These are phyloP conservation scores for Champsocephalus esox DNA, from an alignment of 2,797 vertebrate species.

Conservation along the genomic window DNA sequence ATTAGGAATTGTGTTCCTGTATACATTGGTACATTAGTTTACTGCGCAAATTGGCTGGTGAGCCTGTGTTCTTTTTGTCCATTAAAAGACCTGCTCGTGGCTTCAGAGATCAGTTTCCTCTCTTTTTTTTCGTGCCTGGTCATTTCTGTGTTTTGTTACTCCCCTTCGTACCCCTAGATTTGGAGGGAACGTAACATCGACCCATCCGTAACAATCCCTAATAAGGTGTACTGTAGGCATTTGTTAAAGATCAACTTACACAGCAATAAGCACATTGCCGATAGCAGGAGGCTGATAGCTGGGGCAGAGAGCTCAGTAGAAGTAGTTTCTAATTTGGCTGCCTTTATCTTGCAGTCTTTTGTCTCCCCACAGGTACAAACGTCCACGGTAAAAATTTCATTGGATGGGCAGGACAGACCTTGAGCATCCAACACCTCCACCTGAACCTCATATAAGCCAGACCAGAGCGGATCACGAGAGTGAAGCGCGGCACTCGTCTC, in stretches of 20 bases:
- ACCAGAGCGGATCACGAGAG: slow-evolving; percentile 73
- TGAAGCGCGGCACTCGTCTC: slow-evolving; percentile 76
- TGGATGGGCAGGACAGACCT: slow-evolving; percentile 72
- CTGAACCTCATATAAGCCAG: slow-evolving; percentile 72
- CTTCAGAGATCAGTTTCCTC: too few species aligned
- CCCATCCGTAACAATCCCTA: neutral
- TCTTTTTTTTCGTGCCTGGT: too few species aligned
- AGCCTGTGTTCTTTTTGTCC: too few species aligned
- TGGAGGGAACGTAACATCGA: too few species aligned
- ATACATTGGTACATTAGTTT: too few species aligned
- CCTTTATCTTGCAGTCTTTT: neutral
- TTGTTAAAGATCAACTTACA: slow-evolving; percentile 70
- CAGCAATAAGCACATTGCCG: slow-evolving; percentile 71
- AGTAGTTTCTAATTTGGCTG: accelerated
- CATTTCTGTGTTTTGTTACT: too few species aligned
- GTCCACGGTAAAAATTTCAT: slow-evolving; percentile 69
- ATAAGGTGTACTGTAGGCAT: neutral
- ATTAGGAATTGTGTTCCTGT: too few species aligned
- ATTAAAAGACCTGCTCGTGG: too few species aligned
- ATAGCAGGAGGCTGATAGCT: slow-evolving; percentile 72
- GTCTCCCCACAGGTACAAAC: slow-evolving; percentile 78
- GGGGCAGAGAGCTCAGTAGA: slow-evolving; percentile 53
- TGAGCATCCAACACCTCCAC: slow-evolving; percentile 78
- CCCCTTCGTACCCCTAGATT: too few species aligned
- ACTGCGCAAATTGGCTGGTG: too few species aligned